These are phyloP conservation scores for Xyrichtys novacula DNA, from an alignment of 2,797 vertebrate species.

Conservation along the genomic window DNA sequence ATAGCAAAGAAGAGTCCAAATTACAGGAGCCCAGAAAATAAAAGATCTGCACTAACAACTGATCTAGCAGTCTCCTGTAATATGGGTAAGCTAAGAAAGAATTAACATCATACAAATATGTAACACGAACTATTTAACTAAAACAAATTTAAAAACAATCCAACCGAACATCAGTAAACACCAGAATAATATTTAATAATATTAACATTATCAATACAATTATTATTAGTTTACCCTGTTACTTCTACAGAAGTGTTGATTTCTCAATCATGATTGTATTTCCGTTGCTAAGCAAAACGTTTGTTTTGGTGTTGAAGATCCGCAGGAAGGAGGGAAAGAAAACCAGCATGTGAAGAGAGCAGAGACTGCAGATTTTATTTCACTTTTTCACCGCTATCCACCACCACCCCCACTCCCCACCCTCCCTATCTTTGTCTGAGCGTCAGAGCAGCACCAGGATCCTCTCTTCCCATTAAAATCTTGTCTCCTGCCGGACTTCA, in stretches of 20 bases:
- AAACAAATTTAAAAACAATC: slow-evolving; percentile 80
- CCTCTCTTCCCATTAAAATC: slow-evolving; percentile 67
- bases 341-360: slow-evolving; percentile 73
- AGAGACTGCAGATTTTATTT: slow-evolving; percentile 74
- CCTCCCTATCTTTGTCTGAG: slow-evolving; percentile 63
- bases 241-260: slow-evolving; percentile 84
- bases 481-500: slow-evolving; percentile 51
- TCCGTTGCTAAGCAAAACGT: slow-evolving; percentile 77
- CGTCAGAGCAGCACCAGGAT: slow-evolving; percentile 73
- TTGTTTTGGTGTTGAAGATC: slow-evolving; percentile 81
- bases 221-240: slow-evolving; percentile 89
- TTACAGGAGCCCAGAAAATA: slow-evolving; percentile 66
- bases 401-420: slow-evolving; percentile 46
- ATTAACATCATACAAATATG: slow-evolving; percentile 86
- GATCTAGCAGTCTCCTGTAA: slow-evolving; percentile 77
- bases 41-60: slow-evolving; percentile 54
- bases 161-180: slow-evolving; percentile 85
- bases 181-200: slow-evolving; percentile 86
- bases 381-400: slow-evolving; percentile 60
- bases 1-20: slow-evolving; percentile 80
- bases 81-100: slow-evolving; percentile 82
- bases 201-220: slow-evolving; percentile 87
- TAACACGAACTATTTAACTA: slow-evolving; percentile 84
- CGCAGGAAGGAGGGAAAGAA: slow-evolving; percentile 77
- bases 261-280: slow-evolving; percentile 85